Percentiles rank a stretch among this genome's conserved stretches.
Evolutionary conservation across 2,888 invertebrate species (phyloP).

Genomic region (Drosophila atripex): DNA sequence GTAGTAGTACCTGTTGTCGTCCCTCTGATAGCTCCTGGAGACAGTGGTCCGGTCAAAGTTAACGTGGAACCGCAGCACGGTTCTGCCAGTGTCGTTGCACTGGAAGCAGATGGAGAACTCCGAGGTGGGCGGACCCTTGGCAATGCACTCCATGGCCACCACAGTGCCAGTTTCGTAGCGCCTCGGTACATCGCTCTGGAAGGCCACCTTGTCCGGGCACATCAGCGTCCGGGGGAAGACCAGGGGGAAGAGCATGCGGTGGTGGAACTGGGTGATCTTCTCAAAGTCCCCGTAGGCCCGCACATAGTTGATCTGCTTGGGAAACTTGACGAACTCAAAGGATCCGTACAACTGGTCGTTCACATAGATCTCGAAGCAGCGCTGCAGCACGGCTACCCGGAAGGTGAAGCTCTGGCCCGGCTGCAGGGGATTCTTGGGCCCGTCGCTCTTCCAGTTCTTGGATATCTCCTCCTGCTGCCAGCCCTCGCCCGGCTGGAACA

Average conservation of each 20-base stretch:
- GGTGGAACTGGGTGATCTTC: constrained; percentile 83
- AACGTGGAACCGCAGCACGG: constrained; percentile 81
- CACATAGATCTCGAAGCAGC: constrained; percentile 83
- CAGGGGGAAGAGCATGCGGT: constrained; percentile 82
- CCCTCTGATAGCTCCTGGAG: constrained; percentile 80
- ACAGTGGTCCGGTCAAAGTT: constrained; percentile 81
- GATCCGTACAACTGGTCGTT: constrained; percentile 83
- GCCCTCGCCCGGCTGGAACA: constrained; percentile 83
- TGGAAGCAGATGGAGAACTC: constrained; percentile 83
- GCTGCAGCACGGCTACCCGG: constrained; percentile 82
- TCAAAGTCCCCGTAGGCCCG: constrained; percentile 82
- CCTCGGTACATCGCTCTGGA: constrained; percentile 83
- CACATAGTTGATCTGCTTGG: constrained; percentile 82
- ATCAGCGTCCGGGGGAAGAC: constrained; percentile 81
- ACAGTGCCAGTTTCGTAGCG: constrained; percentile 83
- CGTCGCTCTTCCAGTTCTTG: constrained; percentile 83
- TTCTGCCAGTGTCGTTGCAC: constrained; percentile 82
- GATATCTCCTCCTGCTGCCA: constrained; percentile 84
- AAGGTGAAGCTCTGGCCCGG: constrained; percentile 83
- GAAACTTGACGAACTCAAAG: constrained; percentile 82
- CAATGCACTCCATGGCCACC: constrained; percentile 83
- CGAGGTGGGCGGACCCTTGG: constrained; percentile 80
- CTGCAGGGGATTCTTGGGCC: constrained; percentile 82
- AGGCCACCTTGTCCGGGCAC: constrained; percentile 81
- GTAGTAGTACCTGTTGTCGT: constrained; percentile 77